Conservation (phyloP, 2,113 vertebrate genomes). For the Oenanthe melanoleuca region DNA sequence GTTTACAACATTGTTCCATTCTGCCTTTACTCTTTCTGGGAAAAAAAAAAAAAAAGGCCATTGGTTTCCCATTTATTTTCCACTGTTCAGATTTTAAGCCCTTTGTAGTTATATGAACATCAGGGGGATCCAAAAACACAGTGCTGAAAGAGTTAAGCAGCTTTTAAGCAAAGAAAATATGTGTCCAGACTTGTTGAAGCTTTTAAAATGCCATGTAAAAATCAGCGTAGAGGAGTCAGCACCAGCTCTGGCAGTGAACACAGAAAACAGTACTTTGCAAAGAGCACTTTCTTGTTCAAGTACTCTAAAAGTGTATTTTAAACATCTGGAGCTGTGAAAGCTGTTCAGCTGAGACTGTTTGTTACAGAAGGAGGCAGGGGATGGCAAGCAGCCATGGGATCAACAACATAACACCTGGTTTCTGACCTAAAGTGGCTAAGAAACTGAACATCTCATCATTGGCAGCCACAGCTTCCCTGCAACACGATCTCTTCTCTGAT, state of each 20-base stretch:
- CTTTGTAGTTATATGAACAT: neutral
- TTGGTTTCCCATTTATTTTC: slow-evolving; percentile 19
- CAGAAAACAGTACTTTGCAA: neutral
- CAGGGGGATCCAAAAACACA: neutral
- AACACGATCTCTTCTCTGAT: slow-evolving; percentile 48
- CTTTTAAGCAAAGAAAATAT: slow-evolving; percentile 5
- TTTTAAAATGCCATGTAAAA: slow-evolving; percentile 46
- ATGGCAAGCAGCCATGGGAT: neutral
- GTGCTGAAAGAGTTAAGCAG: slow-evolving; percentile 12
- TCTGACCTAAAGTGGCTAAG: slow-evolving; percentile 44
- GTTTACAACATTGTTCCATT: neutral
- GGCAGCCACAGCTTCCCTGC: slow-evolving; percentile 39
- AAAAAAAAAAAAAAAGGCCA: neutral
- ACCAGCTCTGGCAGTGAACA: neutral
- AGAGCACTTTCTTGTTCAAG: slow-evolving; percentile 33
- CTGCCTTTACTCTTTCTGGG: neutral
- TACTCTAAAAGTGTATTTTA: slow-evolving; percentile 34
- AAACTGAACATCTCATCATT: slow-evolving; percentile 32
- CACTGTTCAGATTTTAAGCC: neutral
- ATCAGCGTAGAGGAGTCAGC: neutral
- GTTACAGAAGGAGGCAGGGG: neutral
- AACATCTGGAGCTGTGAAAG: slow-evolving; percentile 21
- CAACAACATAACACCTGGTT: slow-evolving; percentile 24
- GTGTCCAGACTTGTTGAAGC: neutral
- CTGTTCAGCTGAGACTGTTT: neutral